Base-by-base conservation (phyloP, 2,888 invertebrate genomes). In the Hipparchia sbordonii region DNA sequence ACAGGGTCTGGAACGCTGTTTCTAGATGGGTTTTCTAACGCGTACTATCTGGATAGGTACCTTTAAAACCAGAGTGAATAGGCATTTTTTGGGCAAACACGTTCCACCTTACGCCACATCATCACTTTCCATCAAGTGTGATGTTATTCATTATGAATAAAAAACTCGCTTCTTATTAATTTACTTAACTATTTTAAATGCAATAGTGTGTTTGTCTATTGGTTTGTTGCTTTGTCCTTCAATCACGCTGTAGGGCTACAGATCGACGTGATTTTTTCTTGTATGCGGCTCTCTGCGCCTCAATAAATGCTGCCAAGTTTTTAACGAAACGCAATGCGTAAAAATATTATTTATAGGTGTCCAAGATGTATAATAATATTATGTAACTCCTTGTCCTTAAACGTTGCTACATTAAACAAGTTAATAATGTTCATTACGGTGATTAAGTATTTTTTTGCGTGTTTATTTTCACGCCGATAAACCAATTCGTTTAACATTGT, bases 361-460 rank as follows among this genome's bases (percentile, higher is more conserved):
- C 33, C 23, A 9, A 0, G 3, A 2, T 8, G 52, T 5, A 10
- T 33, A 10, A 23, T 33, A 10, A 23, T 23, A 23, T 23, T 33
- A 33, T 10, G 10, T 59, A 33, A 10, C n/a, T 6, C 7, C 56
- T 56, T 13, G 13, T 13, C 33, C 33, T 59, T 59, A 9, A 4
- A 23, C 9, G 13, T 2, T 10, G 4, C 33, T 33, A 33, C 1
- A 66, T 66, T 66, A 45, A 33, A 66, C 54, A 66, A 52, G 52
- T 54, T 66, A 45, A 54, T 66, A 23, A 66, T 9, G n/a, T 66
- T 45, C 56, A 66, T 65, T 65, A 52, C 7, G 39, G 51, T 66
- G 66, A 66, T 39, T 39, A 54, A 66, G 54, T 66, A 13, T 33
- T 66, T 66, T 56, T 66, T 66, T 66, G 66, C 66, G 66, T 66